Evolutionary conservation across 2,113 vertebrate genomes (phyloP).

Genomic region (Scopus umbretta): DNA sequence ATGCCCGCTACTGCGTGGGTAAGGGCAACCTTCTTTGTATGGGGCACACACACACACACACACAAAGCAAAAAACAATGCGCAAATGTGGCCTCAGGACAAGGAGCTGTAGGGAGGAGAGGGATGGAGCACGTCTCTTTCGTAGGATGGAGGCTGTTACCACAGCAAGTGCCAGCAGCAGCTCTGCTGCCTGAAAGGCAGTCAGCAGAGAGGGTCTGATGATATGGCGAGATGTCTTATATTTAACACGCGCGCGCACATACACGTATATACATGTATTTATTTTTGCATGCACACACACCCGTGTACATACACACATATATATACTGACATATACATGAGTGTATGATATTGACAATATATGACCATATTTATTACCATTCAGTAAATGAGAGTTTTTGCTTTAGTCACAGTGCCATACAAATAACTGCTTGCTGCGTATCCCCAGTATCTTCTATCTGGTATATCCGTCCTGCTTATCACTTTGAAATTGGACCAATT

Average conservation of each 20-base stretch:
- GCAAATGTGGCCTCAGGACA: not conserved
- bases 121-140: not conserved
- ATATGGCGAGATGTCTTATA: not conserved
- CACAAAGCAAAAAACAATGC: not conserved
- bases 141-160: not conserved
- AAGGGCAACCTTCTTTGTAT: not conserved
- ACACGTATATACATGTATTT: not conserved
- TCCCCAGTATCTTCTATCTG: not conserved
- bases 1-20: accelerated
- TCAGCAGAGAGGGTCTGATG: not conserved
- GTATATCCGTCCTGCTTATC: not conserved
- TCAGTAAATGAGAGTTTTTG: not conserved
- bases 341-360: not conserved
- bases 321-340: too few relatives aligned
- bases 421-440: accelerated
- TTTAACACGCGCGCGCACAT: not conserved
- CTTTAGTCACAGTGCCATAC: not conserved
- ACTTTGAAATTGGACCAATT: not conserved
- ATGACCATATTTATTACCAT: not conserved
- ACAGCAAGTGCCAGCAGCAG: not conserved
- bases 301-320: accelerated
- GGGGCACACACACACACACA: not conserved
- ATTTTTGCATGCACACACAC: not conserved
- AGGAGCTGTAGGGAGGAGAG: not conserved
- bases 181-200: not conserved